A percentile compares a stretch with the other conserved stretches of the same genome.
phyloP scores from a whole-genome alignment of 2,113 vertebrate genomes.

The Coturnix japonica region DNA sequence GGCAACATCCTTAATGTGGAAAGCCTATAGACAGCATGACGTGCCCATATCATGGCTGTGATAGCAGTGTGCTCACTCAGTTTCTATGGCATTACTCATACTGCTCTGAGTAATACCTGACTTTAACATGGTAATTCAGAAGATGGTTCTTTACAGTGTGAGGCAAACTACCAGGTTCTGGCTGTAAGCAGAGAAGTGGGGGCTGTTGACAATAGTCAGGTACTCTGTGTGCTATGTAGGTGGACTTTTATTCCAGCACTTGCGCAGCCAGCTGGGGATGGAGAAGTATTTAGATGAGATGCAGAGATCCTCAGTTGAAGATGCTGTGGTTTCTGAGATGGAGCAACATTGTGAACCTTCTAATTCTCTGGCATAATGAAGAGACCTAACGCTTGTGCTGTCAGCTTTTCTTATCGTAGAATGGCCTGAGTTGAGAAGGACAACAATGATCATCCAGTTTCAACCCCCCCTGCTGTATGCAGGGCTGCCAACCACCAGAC shows the following conservation, averaged over 20 bases:
- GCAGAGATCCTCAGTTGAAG: not conserved
- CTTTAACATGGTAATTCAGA: not conserved
- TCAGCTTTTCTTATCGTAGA: not conserved
- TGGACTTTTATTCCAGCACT: not conserved
- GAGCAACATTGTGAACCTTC: not conserved
- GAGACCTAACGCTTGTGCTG: accelerated
- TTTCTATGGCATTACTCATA: accelerated
- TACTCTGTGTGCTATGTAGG: accelerated
- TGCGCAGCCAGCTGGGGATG: not conserved
- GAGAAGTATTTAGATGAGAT: not conserved
- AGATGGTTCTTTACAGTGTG: not conserved
- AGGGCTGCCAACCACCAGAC: too few relatives aligned
- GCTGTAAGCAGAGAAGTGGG: not conserved
- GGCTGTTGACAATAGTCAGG: not conserved
- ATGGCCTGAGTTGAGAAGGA: too few relatives aligned
- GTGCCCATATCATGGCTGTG: accelerated
- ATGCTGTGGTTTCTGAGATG: not conserved
- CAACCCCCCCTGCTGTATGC: too few relatives aligned
- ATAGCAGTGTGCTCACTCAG: not conserved
- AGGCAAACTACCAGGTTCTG: not conserved
- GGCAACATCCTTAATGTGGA: not conserved
- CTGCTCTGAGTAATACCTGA: not conserved
- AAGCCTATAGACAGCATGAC: accelerated
- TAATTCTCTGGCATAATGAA: not conserved
- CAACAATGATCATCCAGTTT: too few relatives aligned